Evolutionary conservation across 2,113 vertebrate genomes (phyloP).

Genomic region (Platichthys stellatus): DNA sequence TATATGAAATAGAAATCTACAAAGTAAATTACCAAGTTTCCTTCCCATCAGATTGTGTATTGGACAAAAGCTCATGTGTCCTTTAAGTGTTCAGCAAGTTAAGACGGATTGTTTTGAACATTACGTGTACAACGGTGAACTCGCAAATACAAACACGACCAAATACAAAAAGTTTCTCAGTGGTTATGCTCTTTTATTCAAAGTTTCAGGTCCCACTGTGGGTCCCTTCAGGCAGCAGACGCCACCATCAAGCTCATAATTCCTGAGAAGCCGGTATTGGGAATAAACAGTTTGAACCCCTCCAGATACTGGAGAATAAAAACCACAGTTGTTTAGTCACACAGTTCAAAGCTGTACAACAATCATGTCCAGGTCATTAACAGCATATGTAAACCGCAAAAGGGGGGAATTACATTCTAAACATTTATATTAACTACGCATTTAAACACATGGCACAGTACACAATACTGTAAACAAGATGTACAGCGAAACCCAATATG

Average conservation of each 20-base stretch:
- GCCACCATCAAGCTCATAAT: constrained; percentile 85
- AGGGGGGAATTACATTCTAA: constrained; percentile 70
- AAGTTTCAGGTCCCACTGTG: constrained; percentile 79
- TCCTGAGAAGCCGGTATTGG: constrained; percentile 90
- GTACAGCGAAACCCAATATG: constrained; percentile 94
- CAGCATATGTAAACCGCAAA: constrained; percentile 85
- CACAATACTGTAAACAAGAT: constrained; percentile 92
- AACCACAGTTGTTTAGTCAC: constrained; percentile 76
- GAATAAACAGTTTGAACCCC: constrained; percentile 75
- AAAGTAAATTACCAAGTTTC: too few species aligned
- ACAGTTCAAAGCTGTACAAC: constrained; percentile 75
- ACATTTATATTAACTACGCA: constrained; percentile 70
- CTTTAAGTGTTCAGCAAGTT: too few species aligned
- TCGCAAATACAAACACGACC: constrained; percentile 48
- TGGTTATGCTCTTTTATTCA: constrained; percentile 90
- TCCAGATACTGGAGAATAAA: constrained; percentile 94
- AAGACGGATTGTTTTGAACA: too few species aligned
- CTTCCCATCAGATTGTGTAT: too few species aligned
- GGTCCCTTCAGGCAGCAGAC: constrained; percentile 81
- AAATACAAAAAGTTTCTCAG: constrained; percentile 72
- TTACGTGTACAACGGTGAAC: too few species aligned
- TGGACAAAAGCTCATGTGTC: too few species aligned
- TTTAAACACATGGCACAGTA: constrained; percentile 85
- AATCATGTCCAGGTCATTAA: constrained; percentile 75
- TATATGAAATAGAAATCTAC: too few species aligned